These are phyloP conservation scores for Agonopterix subpropinquella DNA, from an alignment of 2,888 invertebrate species.

Conservation along the genomic window DNA sequence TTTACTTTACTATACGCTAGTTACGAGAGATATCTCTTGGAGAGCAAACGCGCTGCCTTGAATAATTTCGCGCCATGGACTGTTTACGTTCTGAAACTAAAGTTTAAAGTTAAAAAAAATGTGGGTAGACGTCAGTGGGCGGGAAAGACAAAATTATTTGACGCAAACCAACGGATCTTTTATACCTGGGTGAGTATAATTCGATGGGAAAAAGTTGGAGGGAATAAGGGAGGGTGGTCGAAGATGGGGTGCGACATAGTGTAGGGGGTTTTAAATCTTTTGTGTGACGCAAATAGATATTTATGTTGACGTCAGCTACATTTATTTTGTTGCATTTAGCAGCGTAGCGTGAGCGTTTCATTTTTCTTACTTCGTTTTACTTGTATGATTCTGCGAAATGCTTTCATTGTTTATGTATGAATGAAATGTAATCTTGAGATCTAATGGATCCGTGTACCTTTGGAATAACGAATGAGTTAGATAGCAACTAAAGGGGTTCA, in stretches of 20 bases:
- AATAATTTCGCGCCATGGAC: constrained; percentile 34
- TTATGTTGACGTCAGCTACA: background rate
- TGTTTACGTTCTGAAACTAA: constrained; percentile 28
- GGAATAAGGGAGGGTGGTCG: background rate
- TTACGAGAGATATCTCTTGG: constrained; percentile 42
- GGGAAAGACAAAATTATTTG: constrained; percentile 76
- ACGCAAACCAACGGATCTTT: constrained; percentile 42
- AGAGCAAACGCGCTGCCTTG: constrained; percentile 35
- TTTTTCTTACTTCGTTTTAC: too few species aligned
- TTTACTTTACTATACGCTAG: constrained; percentile 28
- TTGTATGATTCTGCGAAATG: too few species aligned
- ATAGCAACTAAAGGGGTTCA: too few species aligned
- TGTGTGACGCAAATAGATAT: constrained; percentile 2
- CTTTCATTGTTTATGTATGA: too few species aligned
- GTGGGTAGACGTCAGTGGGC: constrained; percentile 77
- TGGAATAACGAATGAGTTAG: too few species aligned
- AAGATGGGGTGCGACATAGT: constrained; percentile 1
- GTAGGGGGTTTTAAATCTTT: constrained; percentile 3
- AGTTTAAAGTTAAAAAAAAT: constrained; percentile 36
- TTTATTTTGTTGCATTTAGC: background rate
- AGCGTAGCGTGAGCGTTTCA: background rate
- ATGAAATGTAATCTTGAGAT: background rate
- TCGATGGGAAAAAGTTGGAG: background rate
- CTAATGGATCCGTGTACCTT: background rate
- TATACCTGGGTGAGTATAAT: background rate